These are phyloP conservation scores for Enteromius argenteus DNA, from an alignment of 2,797 vertebrate genomes.

Conservation along the genomic window DNA sequence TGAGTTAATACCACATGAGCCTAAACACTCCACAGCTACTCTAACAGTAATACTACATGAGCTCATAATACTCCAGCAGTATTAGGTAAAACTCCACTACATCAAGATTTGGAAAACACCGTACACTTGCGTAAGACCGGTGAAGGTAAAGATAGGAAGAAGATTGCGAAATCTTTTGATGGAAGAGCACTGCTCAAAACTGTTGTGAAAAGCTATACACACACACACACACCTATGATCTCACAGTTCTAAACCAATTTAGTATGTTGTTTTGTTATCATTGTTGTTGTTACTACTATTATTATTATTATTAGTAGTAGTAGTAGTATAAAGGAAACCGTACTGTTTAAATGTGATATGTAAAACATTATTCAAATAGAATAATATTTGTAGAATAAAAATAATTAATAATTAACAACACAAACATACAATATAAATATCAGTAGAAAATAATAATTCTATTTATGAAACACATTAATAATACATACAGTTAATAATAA, in stretches of 20 bases:
- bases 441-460: too few species aligned
- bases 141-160: not conserved
- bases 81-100: conserved; percentile 9
- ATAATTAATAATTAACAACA: not conserved
- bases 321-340: not conserved
- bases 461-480: not conserved
- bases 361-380: not conserved
- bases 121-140: not conserved
- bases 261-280: not conserved
- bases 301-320: not conserved
- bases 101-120: not conserved
- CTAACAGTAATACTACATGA: conserved; percentile 35
- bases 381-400: not conserved
- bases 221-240: not conserved
- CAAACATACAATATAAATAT: too few species aligned
- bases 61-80: conserved; percentile 34
- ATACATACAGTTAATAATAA: not conserved
- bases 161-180: not conserved
- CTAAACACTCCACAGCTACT: conserved; percentile 36
- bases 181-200: not conserved
- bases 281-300: not conserved
- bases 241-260: not conserved
- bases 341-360: not conserved
- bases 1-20: conserved; percentile 39
- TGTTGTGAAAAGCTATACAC: not conserved